Percentiles rank a stretch among this genome's conserved stretches.
Evolutionary conservation across 2,888 invertebrate species (phyloP).

Genomic region (Epistrophe grossulariae): DNA sequence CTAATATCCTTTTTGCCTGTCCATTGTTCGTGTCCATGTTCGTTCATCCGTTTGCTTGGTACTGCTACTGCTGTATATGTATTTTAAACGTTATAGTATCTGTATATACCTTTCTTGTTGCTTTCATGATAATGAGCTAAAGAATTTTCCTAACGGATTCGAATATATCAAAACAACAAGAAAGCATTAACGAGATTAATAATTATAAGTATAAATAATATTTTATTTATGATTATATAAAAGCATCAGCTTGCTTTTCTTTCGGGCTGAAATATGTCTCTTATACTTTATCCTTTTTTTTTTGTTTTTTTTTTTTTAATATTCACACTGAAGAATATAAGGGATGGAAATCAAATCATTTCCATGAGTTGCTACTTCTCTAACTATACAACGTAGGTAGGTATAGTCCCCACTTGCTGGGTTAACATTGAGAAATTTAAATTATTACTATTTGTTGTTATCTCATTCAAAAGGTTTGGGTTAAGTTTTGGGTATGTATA

Average conservation of each 20-base stretch:
- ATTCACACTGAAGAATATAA: slow-evolving; percentile 4
- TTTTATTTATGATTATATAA: slow-evolving; percentile 36
- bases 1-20: slow-evolving; percentile 29
- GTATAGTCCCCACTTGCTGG: slow-evolving; percentile 5
- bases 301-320: no score
- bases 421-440: slow-evolving; percentile 35
- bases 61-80: not conserved
- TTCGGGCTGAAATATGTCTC: slow-evolving; percentile 28
- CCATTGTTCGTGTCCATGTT: slow-evolving; percentile 17
- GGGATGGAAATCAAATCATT: slow-evolving; percentile 3
- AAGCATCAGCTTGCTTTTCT: slow-evolving; percentile 4
- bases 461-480: slow-evolving; percentile 41
- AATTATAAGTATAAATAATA: slow-evolving; percentile 67
- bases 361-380: slow-evolving; percentile 19
- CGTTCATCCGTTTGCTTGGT: slow-evolving; percentile 8
- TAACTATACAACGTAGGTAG: no score
- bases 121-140: slow-evolving; percentile 53
- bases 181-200: slow-evolving; percentile 64
- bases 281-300: slow-evolving; percentile 18
- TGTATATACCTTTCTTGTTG: slow-evolving; percentile 42
- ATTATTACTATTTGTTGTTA: slow-evolving; percentile 56
- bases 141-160: slow-evolving; percentile 54
- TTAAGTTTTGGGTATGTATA: slow-evolving; percentile 15
- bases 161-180: slow-evolving; percentile 49
- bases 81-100: no score